A percentile compares a stretch with the other conserved stretches of the same genome.
These are phyloP conservation scores for Siniperca obscura DNA, from an alignment of 2,797 vertebrate species.

Conservation along the genomic window DNA sequence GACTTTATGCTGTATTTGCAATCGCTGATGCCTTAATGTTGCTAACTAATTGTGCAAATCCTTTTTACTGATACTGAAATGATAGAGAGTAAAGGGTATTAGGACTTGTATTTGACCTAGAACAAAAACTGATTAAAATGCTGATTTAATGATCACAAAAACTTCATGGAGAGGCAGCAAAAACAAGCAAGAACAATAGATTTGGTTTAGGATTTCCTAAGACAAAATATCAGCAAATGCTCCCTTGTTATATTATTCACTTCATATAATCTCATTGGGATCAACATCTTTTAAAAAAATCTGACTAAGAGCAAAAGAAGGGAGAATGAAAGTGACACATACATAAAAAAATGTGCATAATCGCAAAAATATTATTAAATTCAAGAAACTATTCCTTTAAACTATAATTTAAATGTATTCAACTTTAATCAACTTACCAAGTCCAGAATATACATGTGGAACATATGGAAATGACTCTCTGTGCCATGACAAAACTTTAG, in stretches of 20 bases:
- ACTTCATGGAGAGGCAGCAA: background rate
- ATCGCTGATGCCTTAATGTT: constrained; percentile 6
- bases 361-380: background rate
- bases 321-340: background rate
- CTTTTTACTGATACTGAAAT: background rate
- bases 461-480: background rate
- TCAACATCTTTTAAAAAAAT: background rate
- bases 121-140: background rate
- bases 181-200: background rate
- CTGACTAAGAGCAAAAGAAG: background rate
- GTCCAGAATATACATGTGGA: background rate
- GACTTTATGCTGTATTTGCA: background rate
- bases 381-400: background rate
- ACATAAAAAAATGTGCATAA: background rate
- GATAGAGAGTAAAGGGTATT: constrained; percentile 4
- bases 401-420: background rate
- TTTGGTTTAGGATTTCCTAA: background rate
- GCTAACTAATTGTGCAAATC: background rate
- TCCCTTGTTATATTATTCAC: background rate
- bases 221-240: background rate
- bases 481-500: background rate
- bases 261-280: background rate
- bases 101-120: background rate
- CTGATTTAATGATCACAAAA: background rate
- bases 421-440: too few relatives aligned